phyloP scores from a whole-genome alignment of 2,888 invertebrate species.

The Oscheius sp. region DNA sequence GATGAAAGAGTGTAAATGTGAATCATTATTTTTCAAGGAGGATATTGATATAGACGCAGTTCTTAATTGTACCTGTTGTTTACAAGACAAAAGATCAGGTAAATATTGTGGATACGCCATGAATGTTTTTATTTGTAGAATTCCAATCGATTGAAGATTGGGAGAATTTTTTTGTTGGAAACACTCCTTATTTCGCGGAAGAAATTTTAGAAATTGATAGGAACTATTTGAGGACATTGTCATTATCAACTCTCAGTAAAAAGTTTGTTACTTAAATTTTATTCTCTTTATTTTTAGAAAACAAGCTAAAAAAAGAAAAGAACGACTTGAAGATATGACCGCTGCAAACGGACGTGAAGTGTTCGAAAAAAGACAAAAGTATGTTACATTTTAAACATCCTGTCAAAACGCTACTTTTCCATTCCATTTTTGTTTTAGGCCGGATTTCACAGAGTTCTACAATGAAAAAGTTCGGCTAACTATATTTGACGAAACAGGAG shows the following conservation, averaged over 20 bases:
- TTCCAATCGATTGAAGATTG: conserved; percentile 28
- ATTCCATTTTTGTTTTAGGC: too few species aligned
- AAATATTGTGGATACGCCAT: background rate
- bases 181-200: conserved; percentile 32
- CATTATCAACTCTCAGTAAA: conserved; percentile 35
- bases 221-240: conserved; percentile 23
- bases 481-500: too few species aligned
- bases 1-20: background rate
- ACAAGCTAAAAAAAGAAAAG: conserved; percentile 35
- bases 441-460: too few species aligned
- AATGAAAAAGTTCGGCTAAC: too few species aligned
- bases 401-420: too few species aligned
- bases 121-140: conserved; percentile 9
- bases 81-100: background rate
- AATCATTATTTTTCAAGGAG: background rate
- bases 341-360: conserved; percentile 6
- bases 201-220: conserved; percentile 26
- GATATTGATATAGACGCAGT: background rate
- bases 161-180: conserved; percentile 31
- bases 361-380: conserved; percentile 18
- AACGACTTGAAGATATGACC: conserved; percentile 37
- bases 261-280: conserved; percentile 33
- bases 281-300: conserved; percentile 33
- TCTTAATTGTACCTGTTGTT: background rate
- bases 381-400: background rate